Evolutionary conservation across 2,113 vertebrate genomes (phyloP).

Genomic region (Heterochromis multidens): DNA sequence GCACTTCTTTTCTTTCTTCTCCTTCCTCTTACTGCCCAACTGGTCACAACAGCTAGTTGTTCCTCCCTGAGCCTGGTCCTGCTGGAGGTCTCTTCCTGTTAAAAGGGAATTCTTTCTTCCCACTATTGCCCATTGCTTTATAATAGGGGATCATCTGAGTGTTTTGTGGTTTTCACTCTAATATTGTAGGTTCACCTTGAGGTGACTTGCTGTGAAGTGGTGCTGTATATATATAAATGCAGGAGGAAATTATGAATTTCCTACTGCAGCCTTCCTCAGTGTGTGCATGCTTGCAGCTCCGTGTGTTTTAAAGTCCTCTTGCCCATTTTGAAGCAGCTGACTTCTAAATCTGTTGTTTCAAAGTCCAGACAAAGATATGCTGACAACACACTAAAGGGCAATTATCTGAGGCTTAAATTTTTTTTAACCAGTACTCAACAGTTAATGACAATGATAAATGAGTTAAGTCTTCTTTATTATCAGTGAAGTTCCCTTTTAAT

Average conservation of each 20-base stretch:
- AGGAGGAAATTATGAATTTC: neutral
- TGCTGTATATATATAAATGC: neutral
- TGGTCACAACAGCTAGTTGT: neutral
- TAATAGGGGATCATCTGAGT: neutral
- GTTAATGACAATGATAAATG: neutral
- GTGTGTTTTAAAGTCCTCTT: neutral
- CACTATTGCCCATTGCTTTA: too few species aligned
- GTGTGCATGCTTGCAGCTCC: neutral
- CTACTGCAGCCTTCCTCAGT: neutral
- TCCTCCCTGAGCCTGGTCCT: neutral
- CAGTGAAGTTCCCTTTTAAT: neutral
- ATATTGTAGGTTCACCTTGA: neutral
- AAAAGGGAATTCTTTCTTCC: neutral
- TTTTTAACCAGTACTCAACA: neutral
- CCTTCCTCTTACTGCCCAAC: neutral
- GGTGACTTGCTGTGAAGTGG: neutral
- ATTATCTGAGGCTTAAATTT: neutral
- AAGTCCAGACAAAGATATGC: neutral
- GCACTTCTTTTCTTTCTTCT: neutral
- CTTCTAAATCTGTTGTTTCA: neutral
- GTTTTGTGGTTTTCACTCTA: neutral
- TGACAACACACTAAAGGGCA: neutral
- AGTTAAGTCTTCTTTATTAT: neutral
- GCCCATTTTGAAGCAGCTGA: neutral
- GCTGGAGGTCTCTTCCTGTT: neutral